A percentile compares a stretch with the other conserved stretches of the same genome.
Conservation (phyloP, 2,888 invertebrate species). For the Lasius platythorax region DNA sequence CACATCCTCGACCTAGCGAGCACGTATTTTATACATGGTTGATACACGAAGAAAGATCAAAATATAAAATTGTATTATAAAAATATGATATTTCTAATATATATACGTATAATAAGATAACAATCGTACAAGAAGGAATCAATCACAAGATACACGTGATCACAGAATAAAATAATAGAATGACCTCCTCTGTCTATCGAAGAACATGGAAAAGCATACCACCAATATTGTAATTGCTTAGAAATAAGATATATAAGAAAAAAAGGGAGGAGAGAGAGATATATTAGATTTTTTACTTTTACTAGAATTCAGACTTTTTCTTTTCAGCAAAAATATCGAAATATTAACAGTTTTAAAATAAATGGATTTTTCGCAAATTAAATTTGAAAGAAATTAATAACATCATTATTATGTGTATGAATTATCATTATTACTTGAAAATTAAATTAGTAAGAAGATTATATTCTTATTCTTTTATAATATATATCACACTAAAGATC, state of each 20-base stretch:
- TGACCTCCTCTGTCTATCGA: not conserved
- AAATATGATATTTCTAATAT: not conserved
- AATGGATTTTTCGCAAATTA: not conserved
- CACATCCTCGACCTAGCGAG: constrained; percentile 35
- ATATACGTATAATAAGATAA: not conserved
- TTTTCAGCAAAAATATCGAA: not conserved
- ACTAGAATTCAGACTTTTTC: not conserved
- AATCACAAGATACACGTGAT: not conserved
- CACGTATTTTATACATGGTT: constrained; percentile 6
- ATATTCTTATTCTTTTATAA: not conserved
- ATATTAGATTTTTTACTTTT: no score
- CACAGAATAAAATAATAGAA: no score
- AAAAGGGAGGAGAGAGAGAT: no score
- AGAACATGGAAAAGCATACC: not conserved
- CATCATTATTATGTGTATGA: not conserved
- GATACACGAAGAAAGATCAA: constrained; percentile 14
- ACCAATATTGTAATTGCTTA: not conserved
- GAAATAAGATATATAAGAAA: not conserved
- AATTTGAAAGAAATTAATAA: not conserved
- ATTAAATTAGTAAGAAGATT: not conserved
- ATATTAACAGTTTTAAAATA: not conserved
- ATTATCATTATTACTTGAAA: not conserved
- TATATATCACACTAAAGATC: constrained; percentile 1
- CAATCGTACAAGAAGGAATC: not conserved
- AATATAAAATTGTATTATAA: constrained; percentile 2